These are phyloP conservation scores for Cliona cf. orientalis DNA, from an alignment of 37 sponge, comb jelly and placozoan genomes.

Conservation along the genomic window DNA sequence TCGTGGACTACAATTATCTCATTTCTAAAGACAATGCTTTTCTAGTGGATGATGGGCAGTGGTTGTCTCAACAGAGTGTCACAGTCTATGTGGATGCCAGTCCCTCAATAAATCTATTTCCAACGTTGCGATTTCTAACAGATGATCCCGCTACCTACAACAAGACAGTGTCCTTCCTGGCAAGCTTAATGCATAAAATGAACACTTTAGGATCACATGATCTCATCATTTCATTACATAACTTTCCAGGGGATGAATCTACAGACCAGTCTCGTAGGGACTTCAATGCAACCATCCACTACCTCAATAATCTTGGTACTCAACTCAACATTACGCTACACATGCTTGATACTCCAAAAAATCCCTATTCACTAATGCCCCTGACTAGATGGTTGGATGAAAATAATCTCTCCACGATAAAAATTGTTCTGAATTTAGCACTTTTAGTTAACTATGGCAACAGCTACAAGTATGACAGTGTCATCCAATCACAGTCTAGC, in stretches of 20 bases:
- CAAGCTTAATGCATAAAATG: constrained; percentile 33
- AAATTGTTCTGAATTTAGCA: constrained; percentile 25
- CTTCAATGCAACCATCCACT: constrained; percentile 48
- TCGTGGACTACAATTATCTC: constrained; percentile 53
- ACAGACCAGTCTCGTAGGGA: not conserved
- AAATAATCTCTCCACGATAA: constrained; percentile 6
- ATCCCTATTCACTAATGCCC: constrained; percentile 29
- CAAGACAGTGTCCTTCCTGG: not conserved
- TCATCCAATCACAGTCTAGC: constrained; percentile 6
- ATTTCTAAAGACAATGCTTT: constrained; percentile 31
- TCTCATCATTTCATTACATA: constrained; percentile 50
- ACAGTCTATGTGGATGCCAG: constrained; percentile 49
- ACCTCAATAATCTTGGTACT: constrained; percentile 10
- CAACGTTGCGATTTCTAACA: constrained; percentile 30
- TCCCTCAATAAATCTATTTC: constrained; percentile 50
- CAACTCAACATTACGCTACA: constrained; percentile 38
- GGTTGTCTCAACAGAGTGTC: constrained; percentile 31
- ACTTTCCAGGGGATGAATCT: constrained; percentile 10
- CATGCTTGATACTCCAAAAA: constrained; percentile 50
- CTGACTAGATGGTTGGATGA: constrained; percentile 19
- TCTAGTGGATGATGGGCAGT: constrained; percentile 21
- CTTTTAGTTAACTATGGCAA: constrained; percentile 12
- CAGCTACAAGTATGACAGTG: constrained; percentile 5
- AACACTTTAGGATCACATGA: constrained; percentile 16
- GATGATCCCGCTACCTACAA: constrained; percentile 24